Evolutionary conservation across 2,888 invertebrate genomes (phyloP), one percentile per base, ranked within the genome.

Genomic region (Pyrochroa serraticornis): DNA sequence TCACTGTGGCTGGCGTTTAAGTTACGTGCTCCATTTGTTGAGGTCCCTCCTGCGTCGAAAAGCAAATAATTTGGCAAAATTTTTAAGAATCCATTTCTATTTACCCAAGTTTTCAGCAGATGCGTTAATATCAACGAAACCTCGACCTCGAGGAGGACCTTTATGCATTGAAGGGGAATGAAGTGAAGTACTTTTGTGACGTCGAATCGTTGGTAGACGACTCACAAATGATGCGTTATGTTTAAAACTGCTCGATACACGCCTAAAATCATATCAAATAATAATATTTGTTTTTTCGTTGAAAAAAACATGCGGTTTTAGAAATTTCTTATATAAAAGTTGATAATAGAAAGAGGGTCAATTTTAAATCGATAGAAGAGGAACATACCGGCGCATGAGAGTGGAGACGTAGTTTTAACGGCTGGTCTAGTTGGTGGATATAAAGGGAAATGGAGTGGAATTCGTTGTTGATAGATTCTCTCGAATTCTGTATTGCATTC

Each of bases 211-310:
- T 71, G 94, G 93, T 80, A 94, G 85, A 70, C 94, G 87, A 75
- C 93, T 92, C 78, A 94, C 93, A 82, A 95, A 95, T 54, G 94
- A 94, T 70, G 93, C 90, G 82, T 94, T 94, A 85, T 93, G 92
- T 85, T 94, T 93, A 85, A 93, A 94, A 80, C 92, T 92, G 82
- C 84, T 85, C 76, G 90, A 88, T 79, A 87, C 87, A 75, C 89
- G 86, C 82, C 89, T 89, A 82, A 71, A 77, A 72, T 46, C 53
- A 50, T 5, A 22, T 5, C 22, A 22, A 22, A 22, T 5, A 2
- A 3, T 5, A 22, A 22, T 22, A 22, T 22, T 22, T 22, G 22
- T 22, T 5, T 2, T 22, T 22, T 22, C 2, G 22, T 22, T 22
- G 22, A 22, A 22, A 22, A 5, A 22, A 22, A 5, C 22, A 22